Conservation (phyloP, 2,797 vertebrate species). For the Bradypodion ventrale region DNA sequence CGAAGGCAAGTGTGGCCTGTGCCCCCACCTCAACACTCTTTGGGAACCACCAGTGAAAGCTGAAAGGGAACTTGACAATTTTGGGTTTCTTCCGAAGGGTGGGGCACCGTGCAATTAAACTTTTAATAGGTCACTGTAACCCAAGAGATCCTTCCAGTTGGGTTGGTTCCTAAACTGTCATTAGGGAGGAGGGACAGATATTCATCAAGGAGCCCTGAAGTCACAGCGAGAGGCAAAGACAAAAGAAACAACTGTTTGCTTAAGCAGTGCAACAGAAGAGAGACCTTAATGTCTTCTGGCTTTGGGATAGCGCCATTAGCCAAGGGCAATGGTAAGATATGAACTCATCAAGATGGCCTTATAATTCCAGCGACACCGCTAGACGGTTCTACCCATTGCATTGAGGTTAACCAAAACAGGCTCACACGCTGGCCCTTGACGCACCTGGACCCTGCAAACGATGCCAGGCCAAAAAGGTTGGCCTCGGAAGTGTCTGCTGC, state of each 20-base stretch:
- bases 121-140: constrained; percentile 71
- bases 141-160: constrained; percentile 71
- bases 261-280: constrained; percentile 35
- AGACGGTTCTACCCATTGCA: neutral
- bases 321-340: neutral
- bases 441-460: neutral
- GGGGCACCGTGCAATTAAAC: constrained; percentile 64
- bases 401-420: neutral
- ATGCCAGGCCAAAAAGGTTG: too few relatives aligned
- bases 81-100: constrained; percentile 61
- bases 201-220: constrained; percentile 64
- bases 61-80: constrained; percentile 60
- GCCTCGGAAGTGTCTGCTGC: neutral
- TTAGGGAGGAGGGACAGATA: constrained; percentile 50
- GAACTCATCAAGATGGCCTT: too few relatives aligned
- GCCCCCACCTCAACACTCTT: constrained; percentile 15
- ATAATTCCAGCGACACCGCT: neutral
- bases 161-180: constrained; percentile 71
- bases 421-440: neutral
- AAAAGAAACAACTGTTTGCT: neutral
- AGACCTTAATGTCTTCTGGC: constrained; percentile 49
- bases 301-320: neutral
- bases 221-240: constrained; percentile 5
- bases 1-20: neutral
- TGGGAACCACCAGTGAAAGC: neutral